Conservation (phyloP, 2,113 vertebrate genomes). For the Oplegnathus fasciatus region DNA sequence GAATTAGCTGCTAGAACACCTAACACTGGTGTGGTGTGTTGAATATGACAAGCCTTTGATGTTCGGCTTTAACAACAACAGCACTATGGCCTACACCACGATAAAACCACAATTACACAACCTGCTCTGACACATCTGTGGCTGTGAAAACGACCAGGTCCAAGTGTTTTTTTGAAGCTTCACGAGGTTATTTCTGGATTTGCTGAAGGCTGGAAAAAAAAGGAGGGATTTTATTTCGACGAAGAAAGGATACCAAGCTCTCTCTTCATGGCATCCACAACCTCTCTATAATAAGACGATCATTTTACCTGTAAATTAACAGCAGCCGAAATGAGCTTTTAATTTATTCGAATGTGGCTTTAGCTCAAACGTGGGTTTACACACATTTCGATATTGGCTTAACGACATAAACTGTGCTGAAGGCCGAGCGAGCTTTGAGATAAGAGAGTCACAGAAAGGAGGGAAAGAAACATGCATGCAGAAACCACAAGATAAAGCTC, state of each 20-base stretch:
- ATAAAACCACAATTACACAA: conserved; percentile 17
- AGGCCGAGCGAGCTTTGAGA: conserved; percentile 43
- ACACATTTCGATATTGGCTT: neutral
- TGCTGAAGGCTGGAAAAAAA: neutral
- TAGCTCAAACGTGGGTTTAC: neutral
- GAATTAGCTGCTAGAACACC: neutral
- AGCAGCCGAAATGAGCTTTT: neutral
- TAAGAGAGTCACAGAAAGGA: conserved; percentile 19
- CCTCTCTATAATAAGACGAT: neutral
- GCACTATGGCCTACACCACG: conserved; percentile 40
- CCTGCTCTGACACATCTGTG: conserved; percentile 3
- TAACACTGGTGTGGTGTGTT: neutral
- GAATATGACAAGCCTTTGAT: conserved; percentile 23
- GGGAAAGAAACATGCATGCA: neutral
- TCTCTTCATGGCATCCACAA: neutral
- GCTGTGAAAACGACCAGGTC: neutral
- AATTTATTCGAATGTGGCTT: neutral
- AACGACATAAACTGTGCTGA: conserved; percentile 23
- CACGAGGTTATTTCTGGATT: neutral
- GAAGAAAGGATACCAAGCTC: neutral
- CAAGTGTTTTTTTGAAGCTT: neutral
- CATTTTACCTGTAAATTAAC: neutral
- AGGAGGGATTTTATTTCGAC: conserved; percentile 20
- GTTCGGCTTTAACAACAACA: conserved; percentile 41
- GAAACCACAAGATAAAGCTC: conserved; percentile 21